Evolutionary conservation across 2,888 invertebrate species (phyloP).

Genomic region (Campoletis raptor): DNA sequence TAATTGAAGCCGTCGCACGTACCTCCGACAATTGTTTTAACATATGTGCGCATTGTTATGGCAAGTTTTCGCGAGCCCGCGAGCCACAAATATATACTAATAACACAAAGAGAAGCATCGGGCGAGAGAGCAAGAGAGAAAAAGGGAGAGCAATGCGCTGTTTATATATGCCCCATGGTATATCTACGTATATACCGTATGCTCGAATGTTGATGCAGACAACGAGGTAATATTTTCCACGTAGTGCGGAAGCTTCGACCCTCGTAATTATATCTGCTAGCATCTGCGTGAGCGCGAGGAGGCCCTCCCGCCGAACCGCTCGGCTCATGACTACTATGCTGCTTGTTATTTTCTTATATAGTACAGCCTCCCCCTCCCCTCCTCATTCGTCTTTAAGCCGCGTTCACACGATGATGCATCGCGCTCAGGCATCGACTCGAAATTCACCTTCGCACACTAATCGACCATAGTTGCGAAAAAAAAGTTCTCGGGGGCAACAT

Average conservation of each 20-base stretch:
- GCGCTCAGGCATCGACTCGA: no score
- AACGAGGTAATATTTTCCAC: slow-evolving; percentile 72
- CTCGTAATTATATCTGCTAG: slow-evolving; percentile 72
- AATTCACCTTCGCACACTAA: no score
- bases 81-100: background rate
- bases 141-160: background rate
- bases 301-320: slow-evolving; percentile 50
- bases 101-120: background rate
- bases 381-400: background rate
- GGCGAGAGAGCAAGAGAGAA: background rate
- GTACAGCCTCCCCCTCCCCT: no score
- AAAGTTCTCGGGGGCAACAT: no score
- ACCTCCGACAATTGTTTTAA: background rate
- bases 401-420: background rate
- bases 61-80: no score
- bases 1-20: background rate
- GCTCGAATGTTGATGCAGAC: slow-evolving; percentile 23
- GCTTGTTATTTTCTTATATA: background rate
- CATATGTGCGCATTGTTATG: background rate
- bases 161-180: background rate
- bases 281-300: slow-evolving; percentile 53
- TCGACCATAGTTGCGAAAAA: no score
- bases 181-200: background rate
- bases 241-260: slow-evolving; percentile 73
- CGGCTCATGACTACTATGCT: slow-evolving; percentile 31